Evolutionary conservation across 2,113 vertebrate genomes (phyloP), one percentile per base, ranked within the genome.

Genomic region (Todiramphus chloris): DNA sequence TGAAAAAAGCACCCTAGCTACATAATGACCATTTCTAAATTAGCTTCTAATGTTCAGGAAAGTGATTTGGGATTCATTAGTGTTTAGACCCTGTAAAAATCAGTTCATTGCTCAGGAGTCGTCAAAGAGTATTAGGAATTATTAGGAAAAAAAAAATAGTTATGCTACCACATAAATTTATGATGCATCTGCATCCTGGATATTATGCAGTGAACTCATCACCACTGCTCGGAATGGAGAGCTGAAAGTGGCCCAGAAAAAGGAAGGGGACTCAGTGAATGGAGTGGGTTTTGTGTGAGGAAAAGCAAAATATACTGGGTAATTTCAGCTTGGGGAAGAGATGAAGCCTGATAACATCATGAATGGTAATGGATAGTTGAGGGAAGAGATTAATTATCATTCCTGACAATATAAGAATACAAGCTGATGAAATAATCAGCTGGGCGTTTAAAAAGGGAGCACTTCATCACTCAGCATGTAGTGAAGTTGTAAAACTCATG

Each of bases 381-480:
- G 69, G 73, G 87, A 95, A 85, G 78, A 94, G 77, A 79, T 89
- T 92, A 93, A 96, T 96, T 93, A 75, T 62, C 9, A 79, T 89
- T 82, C 48, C 81, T 91, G 89, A 96, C 81, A 89, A 72, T 73
- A 18, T 66, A 93, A 87, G 93, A 95, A 91, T 89, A 72, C 27
- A 25, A 33, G 62, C 48, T 97, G 94, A 97, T 96, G 93, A 95
- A 95, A 96, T 94, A 93, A 94, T 97, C 83, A 96, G 27, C 58
- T 82, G 70, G 50, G 66, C 5, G 0, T 95, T 96, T 85, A 76
- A 73, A 93, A 91, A 91, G n/a, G 68, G 68, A 96, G 8, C 46
- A 90, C 91, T 96, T 92, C 81, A 89, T 90, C 91, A 89, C 70
- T 58, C 77, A 85, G 87, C 66, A 76, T 53, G 66, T 69, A 63